Conservation (phyloP, 2,888 invertebrate genomes). For the Nemotelus pantherinus region DNA sequence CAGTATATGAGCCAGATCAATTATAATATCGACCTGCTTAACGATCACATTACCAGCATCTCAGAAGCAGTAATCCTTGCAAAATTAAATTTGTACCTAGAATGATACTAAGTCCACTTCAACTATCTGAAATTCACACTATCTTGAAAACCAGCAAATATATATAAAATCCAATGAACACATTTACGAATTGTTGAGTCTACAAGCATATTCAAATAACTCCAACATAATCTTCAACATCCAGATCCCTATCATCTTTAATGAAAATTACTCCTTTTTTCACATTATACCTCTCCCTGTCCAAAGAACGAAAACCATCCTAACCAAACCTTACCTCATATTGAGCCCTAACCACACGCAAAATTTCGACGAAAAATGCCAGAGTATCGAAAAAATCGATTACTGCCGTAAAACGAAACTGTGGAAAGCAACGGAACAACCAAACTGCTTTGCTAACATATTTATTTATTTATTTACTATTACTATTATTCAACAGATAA, state of each 20-base stretch:
- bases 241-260: not conserved
- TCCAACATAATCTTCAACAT: constrained; percentile 23
- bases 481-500: too few relatives aligned
- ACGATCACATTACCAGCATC: constrained; percentile 7
- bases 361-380: too few relatives aligned
- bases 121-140: constrained; percentile 8
- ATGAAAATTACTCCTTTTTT: not conserved
- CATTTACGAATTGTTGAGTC: constrained; percentile 28
- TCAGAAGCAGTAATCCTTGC: constrained; percentile 21
- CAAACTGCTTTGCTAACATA: not conserved
- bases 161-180: constrained; percentile 21
- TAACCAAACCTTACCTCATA: too few relatives aligned
- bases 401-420: too few relatives aligned
- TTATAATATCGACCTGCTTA: constrained; percentile 23
- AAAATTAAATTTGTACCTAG: constrained; percentile 23
- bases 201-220: constrained; percentile 12
- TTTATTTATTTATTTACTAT: not conserved
- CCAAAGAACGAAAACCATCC: too few relatives aligned
- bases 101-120: not conserved
- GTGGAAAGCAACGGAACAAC: too few relatives aligned
- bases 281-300: too few relatives aligned
- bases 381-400: too few relatives aligned
- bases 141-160: constrained; percentile 25
- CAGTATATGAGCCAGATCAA: constrained; percentile 24
- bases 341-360: too few relatives aligned